A percentile compares a stretch with the other conserved stretches of the same genome.
phyloP scores from a whole-genome alignment of 2,888 invertebrate genomes.

The Dryomyza anilis region DNA sequence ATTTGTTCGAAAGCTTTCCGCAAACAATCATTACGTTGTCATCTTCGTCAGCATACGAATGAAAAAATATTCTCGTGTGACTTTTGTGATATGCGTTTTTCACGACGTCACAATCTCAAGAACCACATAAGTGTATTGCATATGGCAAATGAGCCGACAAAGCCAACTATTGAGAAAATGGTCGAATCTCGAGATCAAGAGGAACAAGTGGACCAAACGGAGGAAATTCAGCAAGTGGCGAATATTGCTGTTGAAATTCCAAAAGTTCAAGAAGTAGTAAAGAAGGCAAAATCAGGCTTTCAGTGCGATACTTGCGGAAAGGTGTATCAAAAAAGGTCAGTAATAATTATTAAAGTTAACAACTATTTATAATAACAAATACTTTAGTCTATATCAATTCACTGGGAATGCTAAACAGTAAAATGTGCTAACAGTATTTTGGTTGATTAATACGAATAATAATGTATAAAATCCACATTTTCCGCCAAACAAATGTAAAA shows the following conservation, averaged over 20 bases:
- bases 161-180: too few relatives aligned
- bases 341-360: constrained; percentile 31
- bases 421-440: too few relatives aligned
- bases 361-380: too few relatives aligned
- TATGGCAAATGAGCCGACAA: too few relatives aligned
- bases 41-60: constrained; percentile 75
- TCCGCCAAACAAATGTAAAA: too few relatives aligned
- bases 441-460: too few relatives aligned
- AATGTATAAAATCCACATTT: too few relatives aligned
- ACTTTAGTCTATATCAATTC: too few relatives aligned
- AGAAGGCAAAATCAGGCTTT: constrained; percentile 28
- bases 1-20: constrained; percentile 70
- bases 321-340: constrained; percentile 63
- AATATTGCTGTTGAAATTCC: background rate
- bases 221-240: background rate
- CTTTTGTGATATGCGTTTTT: constrained; percentile 69
- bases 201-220: background rate
- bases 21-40: constrained; percentile 71
- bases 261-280: background rate
- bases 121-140: constrained; percentile 68
- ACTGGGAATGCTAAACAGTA: too few relatives aligned
- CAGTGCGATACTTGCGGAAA: constrained; percentile 63
- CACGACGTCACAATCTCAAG: constrained; percentile 69
- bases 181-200: constrained; percentile 53
- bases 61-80: constrained; percentile 74